Evolutionary conservation across 2,797 vertebrate species (phyloP).

Genomic region (Phoebastria nigripes): DNA sequence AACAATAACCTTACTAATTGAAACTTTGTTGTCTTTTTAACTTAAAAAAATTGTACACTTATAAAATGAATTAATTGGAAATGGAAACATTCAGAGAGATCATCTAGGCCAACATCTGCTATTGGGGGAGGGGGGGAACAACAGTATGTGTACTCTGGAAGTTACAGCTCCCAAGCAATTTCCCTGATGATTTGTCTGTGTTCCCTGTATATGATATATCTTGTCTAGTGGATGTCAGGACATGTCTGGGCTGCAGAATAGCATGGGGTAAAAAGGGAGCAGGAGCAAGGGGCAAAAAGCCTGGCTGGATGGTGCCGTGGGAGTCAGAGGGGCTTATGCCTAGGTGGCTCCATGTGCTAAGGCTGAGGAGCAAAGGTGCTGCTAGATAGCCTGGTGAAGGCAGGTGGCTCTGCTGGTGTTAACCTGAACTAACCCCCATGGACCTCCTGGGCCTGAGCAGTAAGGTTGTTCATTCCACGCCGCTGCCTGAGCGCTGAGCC

Average conservation of each 20-base stretch:
- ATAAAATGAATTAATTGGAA: background rate
- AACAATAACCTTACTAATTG: background rate
- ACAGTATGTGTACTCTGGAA: background rate
- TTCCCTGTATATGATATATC: background rate
- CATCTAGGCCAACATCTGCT: background rate
- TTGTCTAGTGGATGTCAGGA: background rate
- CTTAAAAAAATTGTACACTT: background rate
- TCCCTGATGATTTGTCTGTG: background rate
- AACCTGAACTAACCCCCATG: background rate
- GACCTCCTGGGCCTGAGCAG: background rate
- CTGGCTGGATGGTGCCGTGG: background rate
- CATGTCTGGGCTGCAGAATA: background rate
- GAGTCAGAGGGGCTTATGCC: background rate
- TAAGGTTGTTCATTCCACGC: background rate
- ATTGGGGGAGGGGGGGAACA: rapidly evolving
- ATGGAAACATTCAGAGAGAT: background rate
- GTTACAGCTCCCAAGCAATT: background rate
- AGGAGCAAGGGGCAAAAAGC: background rate
- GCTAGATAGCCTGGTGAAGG: background rate
- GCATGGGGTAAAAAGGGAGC: background rate
- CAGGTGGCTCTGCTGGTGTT: background rate
- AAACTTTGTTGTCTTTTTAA: background rate
- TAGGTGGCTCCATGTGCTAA: rapidly evolving
- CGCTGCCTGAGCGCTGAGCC: background rate
- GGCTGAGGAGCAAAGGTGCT: background rate